Evolutionary conservation across 2,113 vertebrate genomes (phyloP), one percentile per base, ranked within the genome.

Genomic region (Xyliphius kryptos): DNA sequence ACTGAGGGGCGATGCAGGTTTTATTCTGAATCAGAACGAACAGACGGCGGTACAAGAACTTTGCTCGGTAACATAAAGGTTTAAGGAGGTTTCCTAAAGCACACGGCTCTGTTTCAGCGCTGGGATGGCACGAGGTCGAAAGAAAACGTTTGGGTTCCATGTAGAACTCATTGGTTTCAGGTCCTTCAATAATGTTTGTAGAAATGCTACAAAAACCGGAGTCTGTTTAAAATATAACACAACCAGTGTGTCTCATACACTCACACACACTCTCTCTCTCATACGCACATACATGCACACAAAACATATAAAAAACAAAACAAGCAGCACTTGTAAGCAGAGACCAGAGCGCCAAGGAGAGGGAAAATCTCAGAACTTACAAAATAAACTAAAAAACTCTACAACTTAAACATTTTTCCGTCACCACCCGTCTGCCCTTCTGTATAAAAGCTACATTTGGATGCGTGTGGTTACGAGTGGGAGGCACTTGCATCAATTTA

Each of bases 151-250:
- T 65, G 55, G 55, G 16, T 56, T 38, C 11, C 5, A 32, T 11
- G 49, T 21, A 40, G 55, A 46, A 8, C 61, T 52, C 56, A 65
- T 14, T 44, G 5, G 22, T 48, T 66, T 60, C 11, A 17, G 13
- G 6, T 73, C 57, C 71, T 73, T 73, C 71, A 73, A 36, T 26
- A 6, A 52, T 15, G n/a, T 32, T 44, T 67, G 65, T 67, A 67
- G 65, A 58, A 56, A 17, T 58, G 62, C 71, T 69, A 69, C 52
- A 54, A 71, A 66, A 66, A 59, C 66, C 66, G 58, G 69, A 73
- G 71, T 69, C 67, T 12, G 9, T 65, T 49, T 46, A 14, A 19
- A 49, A 68, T 26, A 57, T 44, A 41, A 56, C 48, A 14, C 10
- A 41, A 46, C 47, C 26, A 32, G 38, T 32, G 43, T 44, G 17